Base-by-base conservation (phyloP, 2,797 vertebrate species). In the Sebastes glaucus region DNA sequence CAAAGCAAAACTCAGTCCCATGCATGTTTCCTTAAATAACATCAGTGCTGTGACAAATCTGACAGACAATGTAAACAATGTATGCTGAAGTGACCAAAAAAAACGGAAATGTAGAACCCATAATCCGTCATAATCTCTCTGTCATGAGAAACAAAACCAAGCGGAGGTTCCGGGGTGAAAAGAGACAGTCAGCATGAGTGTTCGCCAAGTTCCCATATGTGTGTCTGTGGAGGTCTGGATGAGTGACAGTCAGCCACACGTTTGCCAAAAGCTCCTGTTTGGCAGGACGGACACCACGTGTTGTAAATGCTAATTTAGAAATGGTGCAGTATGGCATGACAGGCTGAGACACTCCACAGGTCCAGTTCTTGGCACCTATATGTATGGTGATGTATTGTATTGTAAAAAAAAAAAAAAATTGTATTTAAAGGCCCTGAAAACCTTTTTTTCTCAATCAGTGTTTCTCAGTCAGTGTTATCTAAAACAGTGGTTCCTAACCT, bases 1-100 rank as follows among this genome's bases (percentile, higher is more conserved):
- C 70, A 86, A 87, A 88, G 78, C 80, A 87, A 91, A 84, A 86
- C 73, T 67, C 60, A 55, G 69, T 78, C 16, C 13, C 87, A 85
- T 93, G 92, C 89, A 83, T 28, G 42, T 46, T 46, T 65, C 71
- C 65, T 75, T 27, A 32, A 70, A 77, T 35, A 83, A 83, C 61
- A 70, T 83, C 79, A 85, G 69, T 74, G 71, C 72, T 32, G 59
- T 83, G 86, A 84, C 35, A 38, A 55, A 57, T 71, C 62, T 70
- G 71, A 87, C 78, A 86, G 49, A 85, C 56, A 71, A 87, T 53
- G 60, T 64, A 69, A 78, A 77, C 49, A 78, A 83, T 49, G 71
- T 35, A 53, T 22, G 70, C 1, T 16, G 11, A 81, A 42, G 74
- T 72, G 73, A 84, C 32, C 28, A 68, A 68, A 87, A 71, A 8